Evolutionary conservation across 2,113 vertebrate genomes (phyloP).

Genomic region (Gila orcuttii): DNA sequence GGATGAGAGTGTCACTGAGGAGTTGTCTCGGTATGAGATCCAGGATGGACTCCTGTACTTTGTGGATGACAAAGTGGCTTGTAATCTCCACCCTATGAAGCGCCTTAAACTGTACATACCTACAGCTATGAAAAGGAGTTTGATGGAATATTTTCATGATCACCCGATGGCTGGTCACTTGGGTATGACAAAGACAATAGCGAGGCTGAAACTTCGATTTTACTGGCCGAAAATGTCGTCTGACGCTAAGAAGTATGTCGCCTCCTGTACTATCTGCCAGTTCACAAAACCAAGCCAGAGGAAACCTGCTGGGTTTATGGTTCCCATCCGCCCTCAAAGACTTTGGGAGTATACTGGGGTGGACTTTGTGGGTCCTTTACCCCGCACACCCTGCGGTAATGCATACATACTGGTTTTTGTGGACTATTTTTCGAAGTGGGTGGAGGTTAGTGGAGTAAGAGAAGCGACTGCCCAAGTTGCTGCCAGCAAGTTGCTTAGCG

Average conservation of each 20-base stretch:
- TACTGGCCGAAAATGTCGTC: neutral
- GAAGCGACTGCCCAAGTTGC: too few species aligned
- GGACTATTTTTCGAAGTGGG: too few species aligned
- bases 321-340: too few species aligned
- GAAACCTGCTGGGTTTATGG: too few species aligned
- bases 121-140: neutral
- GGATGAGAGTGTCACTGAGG: neutral
- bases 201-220: neutral
- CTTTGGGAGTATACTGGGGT: too few species aligned
- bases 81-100: neutral
- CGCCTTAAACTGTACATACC: neutral
- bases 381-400: too few species aligned
- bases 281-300: too few species aligned
- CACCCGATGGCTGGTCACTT: neutral
- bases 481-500: too few species aligned
- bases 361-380: too few species aligned
- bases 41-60: neutral
- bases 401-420: too few species aligned
- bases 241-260: neutral
- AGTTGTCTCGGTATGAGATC: neutral
- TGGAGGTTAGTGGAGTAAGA: too few species aligned
- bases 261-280: neutral
- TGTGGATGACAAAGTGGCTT: neutral
- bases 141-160: conserved; percentile 13
- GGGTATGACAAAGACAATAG: neutral